A percentile compares a stretch with the other conserved stretches of the same genome.
Evolutionary conservation across 1,140 invertebrate species (phyloP).

Genomic region (Cryptotermes secundus): DNA sequence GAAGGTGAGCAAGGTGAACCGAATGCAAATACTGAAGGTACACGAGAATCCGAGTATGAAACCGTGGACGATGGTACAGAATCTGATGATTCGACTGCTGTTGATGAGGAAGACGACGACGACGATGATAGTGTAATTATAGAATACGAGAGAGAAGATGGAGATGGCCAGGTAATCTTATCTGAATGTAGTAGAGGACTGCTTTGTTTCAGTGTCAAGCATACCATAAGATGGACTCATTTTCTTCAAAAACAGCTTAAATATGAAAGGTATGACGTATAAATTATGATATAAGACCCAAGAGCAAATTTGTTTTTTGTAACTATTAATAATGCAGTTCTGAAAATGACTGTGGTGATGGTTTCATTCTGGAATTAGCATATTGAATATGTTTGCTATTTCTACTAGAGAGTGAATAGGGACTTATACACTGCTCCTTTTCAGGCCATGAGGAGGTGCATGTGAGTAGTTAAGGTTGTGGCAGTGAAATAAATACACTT

Average conservation of each 20-base stretch:
- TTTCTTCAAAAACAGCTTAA: neutral
- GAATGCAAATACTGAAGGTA: constrained; percentile 22
- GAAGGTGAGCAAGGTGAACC: constrained; percentile 13
- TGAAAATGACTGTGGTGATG: too few species aligned
- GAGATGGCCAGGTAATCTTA: constrained; percentile 29
- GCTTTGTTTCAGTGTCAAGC: neutral
- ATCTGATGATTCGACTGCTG: constrained; percentile 18
- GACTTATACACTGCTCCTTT: too few species aligned
- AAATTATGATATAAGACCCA: too few species aligned
- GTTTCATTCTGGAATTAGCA: too few species aligned
- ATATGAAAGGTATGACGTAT: neutral
- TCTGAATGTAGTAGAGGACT: neutral
- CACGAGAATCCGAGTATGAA: constrained; percentile 23
- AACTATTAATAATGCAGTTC: too few species aligned
- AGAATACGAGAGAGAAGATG: constrained; percentile 33
- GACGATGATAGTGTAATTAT: constrained; percentile 31
- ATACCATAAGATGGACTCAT: neutral
- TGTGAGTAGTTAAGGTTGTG: too few species aligned
- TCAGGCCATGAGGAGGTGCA: too few species aligned
- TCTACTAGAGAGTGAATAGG: too few species aligned
- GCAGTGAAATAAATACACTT: too few species aligned
- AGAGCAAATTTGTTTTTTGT: neutral
- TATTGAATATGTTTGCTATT: too few species aligned
- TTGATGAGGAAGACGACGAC: constrained; percentile 25
- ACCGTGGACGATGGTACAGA: constrained; percentile 19